phyloP scores from a whole-genome alignment of 2,797 vertebrate genomes.

The Xenopus petersii region DNA sequence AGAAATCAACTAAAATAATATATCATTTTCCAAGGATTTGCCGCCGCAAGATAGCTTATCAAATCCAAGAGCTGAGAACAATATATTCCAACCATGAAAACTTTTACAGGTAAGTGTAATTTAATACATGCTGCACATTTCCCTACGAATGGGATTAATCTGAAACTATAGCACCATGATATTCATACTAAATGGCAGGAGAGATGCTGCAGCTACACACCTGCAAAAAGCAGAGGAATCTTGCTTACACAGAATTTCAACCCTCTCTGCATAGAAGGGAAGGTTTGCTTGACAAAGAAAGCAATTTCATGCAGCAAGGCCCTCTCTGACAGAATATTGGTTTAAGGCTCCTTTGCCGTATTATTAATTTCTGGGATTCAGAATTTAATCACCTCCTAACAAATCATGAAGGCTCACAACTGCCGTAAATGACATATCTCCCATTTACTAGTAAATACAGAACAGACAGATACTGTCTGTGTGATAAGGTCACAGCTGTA shows the following conservation, averaged over 20 bases:
- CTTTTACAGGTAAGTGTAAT: constrained; percentile 28
- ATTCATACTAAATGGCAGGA: constrained; percentile 9
- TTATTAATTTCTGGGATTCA: constrained; percentile 32
- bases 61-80: constrained; percentile 22
- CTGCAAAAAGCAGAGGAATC: constrained; percentile 25
- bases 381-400: constrained; percentile 21
- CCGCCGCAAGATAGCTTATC: constrained; percentile 13
- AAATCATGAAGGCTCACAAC: constrained; percentile 23
- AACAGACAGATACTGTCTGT: neutral
- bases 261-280: constrained; percentile 2
- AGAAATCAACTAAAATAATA: constrained; percentile 21
- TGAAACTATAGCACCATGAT: constrained; percentile 15
- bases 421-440: constrained; percentile 16
- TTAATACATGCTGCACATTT: constrained; percentile 19
- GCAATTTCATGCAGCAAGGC: constrained; percentile 19
- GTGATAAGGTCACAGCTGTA: neutral
- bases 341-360: constrained; percentile 13
- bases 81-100: constrained; percentile 34
- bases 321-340: constrained; percentile 3
- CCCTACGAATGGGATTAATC: constrained; percentile 17
- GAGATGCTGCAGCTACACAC: constrained; percentile 16
- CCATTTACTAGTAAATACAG: neutral
- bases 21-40: constrained; percentile 25
- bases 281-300: constrained; percentile 27
- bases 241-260: constrained; percentile 25